Percentiles rank a stretch among this genome's conserved stretches.
phyloP scores from a whole-genome alignment of 2,888 invertebrate species.

The Drosophila fungiperda region DNA sequence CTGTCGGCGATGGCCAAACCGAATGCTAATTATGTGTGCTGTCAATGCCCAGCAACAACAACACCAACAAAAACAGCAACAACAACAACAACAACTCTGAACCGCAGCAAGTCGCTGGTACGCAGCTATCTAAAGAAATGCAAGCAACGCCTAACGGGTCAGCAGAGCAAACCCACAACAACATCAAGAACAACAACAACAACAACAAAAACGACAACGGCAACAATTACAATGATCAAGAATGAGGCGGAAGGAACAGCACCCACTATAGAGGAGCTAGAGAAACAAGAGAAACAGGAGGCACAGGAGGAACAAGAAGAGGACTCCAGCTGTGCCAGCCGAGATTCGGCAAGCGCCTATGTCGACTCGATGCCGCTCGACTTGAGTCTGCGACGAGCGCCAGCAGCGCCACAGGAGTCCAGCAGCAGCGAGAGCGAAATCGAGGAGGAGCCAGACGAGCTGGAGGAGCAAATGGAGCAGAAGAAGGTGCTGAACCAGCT shows the following conservation, averaged over 20 bases:
- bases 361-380: slow-evolving; percentile 63
- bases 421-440: slow-evolving; percentile 33
- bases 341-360: slow-evolving; percentile 59
- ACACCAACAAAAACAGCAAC: slow-evolving; percentile 2
- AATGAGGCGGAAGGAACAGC: slow-evolving; percentile 36
- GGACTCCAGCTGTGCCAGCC: slow-evolving; percentile 58
- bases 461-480: background rate
- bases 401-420: slow-evolving; percentile 55
- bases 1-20: slow-evolving; percentile 48
- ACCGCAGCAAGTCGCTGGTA: slow-evolving; percentile 84
- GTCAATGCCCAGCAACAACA: slow-evolving; percentile 62
- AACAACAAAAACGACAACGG: slow-evolving; percentile 36
- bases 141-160: slow-evolving; percentile 84
- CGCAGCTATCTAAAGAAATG: slow-evolving; percentile 85
- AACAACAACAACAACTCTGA: slow-evolving; percentile 51
- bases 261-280: slow-evolving; percentile 36
- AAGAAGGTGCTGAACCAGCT: background rate
- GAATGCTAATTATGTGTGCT: slow-evolving; percentile 78
- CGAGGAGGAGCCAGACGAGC: slow-evolving; percentile 4
- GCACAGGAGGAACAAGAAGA: slow-evolving; percentile 17
- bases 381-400: slow-evolving; percentile 55
- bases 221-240: slow-evolving; percentile 51
- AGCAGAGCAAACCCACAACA: slow-evolving; percentile 66
- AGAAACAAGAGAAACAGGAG: slow-evolving; percentile 1
- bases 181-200: slow-evolving; percentile 31